Evolutionary conservation across 2,888 invertebrate species (phyloP), one percentile per base, ranked within the genome.

Genomic region (Lasioglossum lativentre): DNA sequence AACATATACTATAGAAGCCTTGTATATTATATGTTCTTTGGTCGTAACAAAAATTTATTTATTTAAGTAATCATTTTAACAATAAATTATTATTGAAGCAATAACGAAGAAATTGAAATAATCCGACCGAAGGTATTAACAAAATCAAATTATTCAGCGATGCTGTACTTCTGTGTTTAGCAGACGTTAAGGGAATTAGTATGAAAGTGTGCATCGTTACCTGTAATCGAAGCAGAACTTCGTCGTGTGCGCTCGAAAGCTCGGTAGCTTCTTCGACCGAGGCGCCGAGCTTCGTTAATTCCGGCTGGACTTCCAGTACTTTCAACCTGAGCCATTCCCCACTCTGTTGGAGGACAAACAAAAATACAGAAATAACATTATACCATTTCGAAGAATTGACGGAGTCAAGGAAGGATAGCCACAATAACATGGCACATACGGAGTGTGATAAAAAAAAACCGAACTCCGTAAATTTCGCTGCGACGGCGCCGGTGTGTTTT

Each of bases 241-340:
- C 97, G 95, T 98, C 97, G 95, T 98, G 98, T 88, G 98, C 97
- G 90, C 96, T 96, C 93, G 97, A 97, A 91, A 98, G 96, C 92
- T 97, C 96, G 87, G 97, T 95, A 40, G 98, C 98, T 95, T 98
- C 98, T 90, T 97, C 96, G 84, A 98, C 96, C 89, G 96, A 97
- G 86, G 96, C 96, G 90, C 98, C 98, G 86, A 98, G 96, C 90
- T 97, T 97, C 91, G 98, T 97, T 92, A 98, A 96, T 94, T 97
- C 97, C 72, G 98, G 98, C 89, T 97, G 97, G 94, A 98, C 97
- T 95, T 98, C 98, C 93, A 98, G 96, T 88, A 98, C 97, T 94
- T 98, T 98, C 91, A 98, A 96, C 93, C 97, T 97, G 90, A 98
- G 96, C 96, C 97, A 97, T 94, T 98, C 97, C 91, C 97, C 97